Conservation (phyloP, 2,113 vertebrate species). For the Corydoras maculifer region DNA sequence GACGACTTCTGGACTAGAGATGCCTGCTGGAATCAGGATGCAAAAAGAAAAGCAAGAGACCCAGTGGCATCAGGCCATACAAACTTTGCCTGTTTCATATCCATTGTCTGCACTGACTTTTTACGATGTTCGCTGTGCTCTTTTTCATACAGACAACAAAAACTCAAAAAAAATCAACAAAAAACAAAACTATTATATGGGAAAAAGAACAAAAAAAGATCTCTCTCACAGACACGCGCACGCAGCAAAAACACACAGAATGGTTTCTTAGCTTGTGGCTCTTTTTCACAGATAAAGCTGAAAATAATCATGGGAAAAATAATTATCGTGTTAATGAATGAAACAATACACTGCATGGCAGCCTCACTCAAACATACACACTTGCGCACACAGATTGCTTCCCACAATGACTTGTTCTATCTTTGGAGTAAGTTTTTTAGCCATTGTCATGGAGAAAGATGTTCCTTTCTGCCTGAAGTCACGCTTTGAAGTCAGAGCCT, state of each 20-base stretch:
- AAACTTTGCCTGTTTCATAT: conserved; percentile 64
- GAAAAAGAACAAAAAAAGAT: conserved; percentile 47
- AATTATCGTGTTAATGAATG: conserved; percentile 61
- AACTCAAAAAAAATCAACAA: conserved; percentile 52
- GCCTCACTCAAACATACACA: conserved; percentile 52
- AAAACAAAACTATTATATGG: conserved; percentile 51
- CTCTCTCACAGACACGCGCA: conserved; percentile 57
- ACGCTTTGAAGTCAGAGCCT: conserved; percentile 59
- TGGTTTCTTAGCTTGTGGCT: conserved; percentile 56
- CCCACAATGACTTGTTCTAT: conserved; percentile 44
- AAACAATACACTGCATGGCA: conserved; percentile 66
- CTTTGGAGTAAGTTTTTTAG: conserved; percentile 59
- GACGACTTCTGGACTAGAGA: conserved; percentile 45
- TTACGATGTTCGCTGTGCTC: conserved; percentile 64
- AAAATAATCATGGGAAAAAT: conserved; percentile 51
- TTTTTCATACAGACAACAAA: conserved; percentile 57
- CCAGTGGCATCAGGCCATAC: conserved; percentile 41
- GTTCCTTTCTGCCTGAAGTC: conserved; percentile 57
- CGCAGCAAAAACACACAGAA: conserved; percentile 46
- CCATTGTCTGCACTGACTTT: conserved; percentile 67
- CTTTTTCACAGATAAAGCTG: conserved; percentile 51
- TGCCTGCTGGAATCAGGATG: conserved; percentile 39
- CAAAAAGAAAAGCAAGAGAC: conserved; percentile 35
- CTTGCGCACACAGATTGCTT: conserved; percentile 39
- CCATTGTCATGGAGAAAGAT: conserved; percentile 60